Conservation (phyloP, 64 coral and sea anemone species). For the Montipora sp. region DNA sequence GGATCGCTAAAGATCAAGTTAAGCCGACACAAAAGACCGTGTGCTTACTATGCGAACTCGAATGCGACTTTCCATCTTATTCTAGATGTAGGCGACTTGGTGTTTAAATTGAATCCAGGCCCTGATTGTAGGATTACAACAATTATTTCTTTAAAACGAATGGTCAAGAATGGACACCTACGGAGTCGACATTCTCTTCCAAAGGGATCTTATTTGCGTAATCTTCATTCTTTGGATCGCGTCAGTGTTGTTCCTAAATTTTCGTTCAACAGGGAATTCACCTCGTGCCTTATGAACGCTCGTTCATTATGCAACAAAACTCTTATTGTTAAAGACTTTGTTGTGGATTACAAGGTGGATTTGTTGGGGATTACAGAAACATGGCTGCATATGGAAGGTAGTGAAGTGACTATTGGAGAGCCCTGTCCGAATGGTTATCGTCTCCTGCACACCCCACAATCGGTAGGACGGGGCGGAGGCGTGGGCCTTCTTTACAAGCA, state of each 20-base stretch:
- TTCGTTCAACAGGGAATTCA: slow-evolving; percentile 33
- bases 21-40: too few species aligned
- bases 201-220: too few species aligned
- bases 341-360: too few species aligned
- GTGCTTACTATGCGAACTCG: too few species aligned
- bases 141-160: background rate
- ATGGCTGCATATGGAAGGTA: slow-evolving; percentile 19
- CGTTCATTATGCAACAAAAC: slow-evolving; percentile 32
- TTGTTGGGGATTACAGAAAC: background rate
- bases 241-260: slow-evolving; percentile 32
- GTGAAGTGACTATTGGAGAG: slow-evolving; percentile 25
- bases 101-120: too few species aligned
- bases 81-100: too few species aligned
- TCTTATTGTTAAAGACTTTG: background rate
- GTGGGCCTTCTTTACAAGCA: slow-evolving; percentile 53
- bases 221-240: too few species aligned
- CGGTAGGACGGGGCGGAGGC: background rate
- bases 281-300: slow-evolving; percentile 33
- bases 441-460: slow-evolving; percentile 23
- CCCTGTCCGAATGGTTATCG: slow-evolving; percentile 51
- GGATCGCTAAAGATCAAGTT: too few species aligned
- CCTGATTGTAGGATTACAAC: too few species aligned
- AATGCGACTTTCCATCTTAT: too few species aligned
- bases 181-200: too few species aligned
- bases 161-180: slow-evolving; percentile 15